Base-by-base conservation (phyloP, 2,888 invertebrate genomes). In the Polyommatus icarus region DNA sequence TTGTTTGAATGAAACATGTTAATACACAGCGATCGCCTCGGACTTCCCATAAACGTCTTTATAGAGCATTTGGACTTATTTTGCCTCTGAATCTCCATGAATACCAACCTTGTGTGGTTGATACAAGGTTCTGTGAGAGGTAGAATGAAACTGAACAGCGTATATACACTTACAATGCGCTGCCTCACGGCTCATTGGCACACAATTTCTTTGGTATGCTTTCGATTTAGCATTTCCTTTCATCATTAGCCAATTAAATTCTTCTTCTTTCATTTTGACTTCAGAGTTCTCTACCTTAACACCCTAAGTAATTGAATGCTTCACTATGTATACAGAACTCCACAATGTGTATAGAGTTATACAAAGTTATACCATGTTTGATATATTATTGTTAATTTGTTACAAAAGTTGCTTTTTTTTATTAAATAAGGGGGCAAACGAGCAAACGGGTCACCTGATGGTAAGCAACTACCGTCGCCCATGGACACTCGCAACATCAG, bases 1-100 rank as follows among this genome's bases (percentile, higher is more conserved):
- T 90, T 91, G 89, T 90, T 93, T 91, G 90, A 92, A 93, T 91
- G 91, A 89, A 91, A 90, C 86, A 89, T 87, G 88, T 89, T 91
- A 91, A 91, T 91, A 90, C 85, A 84, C 83, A 84, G 84, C 82
- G 84, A 82, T 84, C 83, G 84, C 84, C 85, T 86, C 24, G 24
- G 85, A 80, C 86, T 87, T 83, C 79, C 85, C 85, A 87, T 90
- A 90, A 90, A 91, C 87, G 84, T 85, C 87, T 88, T 90, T 87
- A 87, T 86, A 87, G 54, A 54, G 15, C 54, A 18, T 18, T 18
- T 5, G 15, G 15, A 54, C 15, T 54, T 54, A 18, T 15, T 54
- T 12, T 18, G 18, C 54, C 54, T 54, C 15, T 54, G 54, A 54
- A 54, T 54, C 4, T 18, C 54, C 46, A 46, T 54, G 15, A 54